Evolutionary conservation across 2,113 vertebrate species (phyloP).

Genomic region (Arizona elegans): DNA sequence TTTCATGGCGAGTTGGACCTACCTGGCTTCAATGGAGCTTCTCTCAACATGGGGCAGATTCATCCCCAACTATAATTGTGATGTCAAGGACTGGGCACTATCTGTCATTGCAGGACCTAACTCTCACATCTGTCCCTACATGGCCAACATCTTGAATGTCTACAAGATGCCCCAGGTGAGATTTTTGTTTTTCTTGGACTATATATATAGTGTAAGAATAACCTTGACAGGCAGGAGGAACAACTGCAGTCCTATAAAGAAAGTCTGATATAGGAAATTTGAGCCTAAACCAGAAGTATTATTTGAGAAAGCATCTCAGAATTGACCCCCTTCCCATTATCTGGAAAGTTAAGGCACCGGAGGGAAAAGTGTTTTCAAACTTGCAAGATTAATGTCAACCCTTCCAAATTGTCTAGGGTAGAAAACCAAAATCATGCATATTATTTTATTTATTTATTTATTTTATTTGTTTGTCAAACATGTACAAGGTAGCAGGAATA

Average conservation of each 20-base stretch:
- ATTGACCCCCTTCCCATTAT: no score
- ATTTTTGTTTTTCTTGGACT: background rate
- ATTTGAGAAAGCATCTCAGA: no score
- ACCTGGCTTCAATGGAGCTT: background rate
- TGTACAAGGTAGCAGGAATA: no score
- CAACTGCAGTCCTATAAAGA: background rate
- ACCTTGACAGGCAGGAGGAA: background rate
- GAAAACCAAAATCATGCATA: no score
- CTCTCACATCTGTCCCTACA: background rate
- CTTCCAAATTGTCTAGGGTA: no score
- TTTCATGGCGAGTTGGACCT: background rate
- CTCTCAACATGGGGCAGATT: background rate
- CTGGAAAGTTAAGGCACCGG: no score
- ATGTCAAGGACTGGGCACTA: background rate
- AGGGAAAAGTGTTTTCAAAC: no score
- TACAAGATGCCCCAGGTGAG: slow-evolving; percentile 20
- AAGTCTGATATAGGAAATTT: background rate
- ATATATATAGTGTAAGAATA: background rate
- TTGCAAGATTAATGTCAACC: no score
- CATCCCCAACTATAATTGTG: background rate
- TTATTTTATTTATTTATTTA: no score
- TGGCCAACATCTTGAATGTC: background rate
- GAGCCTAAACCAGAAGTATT: background rate
- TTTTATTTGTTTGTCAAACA: no score
- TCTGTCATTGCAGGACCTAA: background rate